phyloP scores from a whole-genome alignment of 2,797 vertebrate genomes.

The Gymnodraco acuticeps region DNA sequence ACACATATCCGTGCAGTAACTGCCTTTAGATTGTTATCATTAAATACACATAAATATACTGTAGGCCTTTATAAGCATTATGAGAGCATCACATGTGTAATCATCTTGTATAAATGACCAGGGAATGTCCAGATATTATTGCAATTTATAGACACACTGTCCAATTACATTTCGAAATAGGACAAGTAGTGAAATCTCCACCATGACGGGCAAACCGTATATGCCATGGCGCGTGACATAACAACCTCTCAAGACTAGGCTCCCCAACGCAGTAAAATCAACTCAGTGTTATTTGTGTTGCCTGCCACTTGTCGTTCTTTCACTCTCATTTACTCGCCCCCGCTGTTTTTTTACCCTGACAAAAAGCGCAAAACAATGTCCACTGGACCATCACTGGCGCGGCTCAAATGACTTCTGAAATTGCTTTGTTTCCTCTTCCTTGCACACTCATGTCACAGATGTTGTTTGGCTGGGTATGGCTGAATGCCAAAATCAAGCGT shows the following conservation, averaged over 20 bases:
- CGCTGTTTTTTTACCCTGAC: constrained; percentile 24
- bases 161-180: background rate
- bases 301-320: constrained; percentile 58
- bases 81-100: background rate
- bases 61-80: background rate
- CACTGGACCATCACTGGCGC: constrained; percentile 76
- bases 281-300: constrained; percentile 45
- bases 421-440: constrained; percentile 74
- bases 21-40: background rate
- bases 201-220: background rate
- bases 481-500: constrained; percentile 65
- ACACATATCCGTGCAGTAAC: background rate
- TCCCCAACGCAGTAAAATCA: constrained; percentile 47
- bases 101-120: background rate
- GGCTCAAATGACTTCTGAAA: constrained; percentile 80
- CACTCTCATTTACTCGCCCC: constrained; percentile 64
- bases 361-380: constrained; percentile 67
- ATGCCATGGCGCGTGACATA: constrained; percentile 7
- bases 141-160: background rate
- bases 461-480: constrained; percentile 72
- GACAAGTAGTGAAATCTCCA: background rate
- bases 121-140: background rate
- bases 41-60: background rate
- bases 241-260: constrained; percentile 28
- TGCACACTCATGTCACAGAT: constrained; percentile 75